Percentiles rank a stretch among this genome's conserved stretches.
Conservation (phyloP, 2,113 vertebrate species). For the Lampris incognitus region DNA sequence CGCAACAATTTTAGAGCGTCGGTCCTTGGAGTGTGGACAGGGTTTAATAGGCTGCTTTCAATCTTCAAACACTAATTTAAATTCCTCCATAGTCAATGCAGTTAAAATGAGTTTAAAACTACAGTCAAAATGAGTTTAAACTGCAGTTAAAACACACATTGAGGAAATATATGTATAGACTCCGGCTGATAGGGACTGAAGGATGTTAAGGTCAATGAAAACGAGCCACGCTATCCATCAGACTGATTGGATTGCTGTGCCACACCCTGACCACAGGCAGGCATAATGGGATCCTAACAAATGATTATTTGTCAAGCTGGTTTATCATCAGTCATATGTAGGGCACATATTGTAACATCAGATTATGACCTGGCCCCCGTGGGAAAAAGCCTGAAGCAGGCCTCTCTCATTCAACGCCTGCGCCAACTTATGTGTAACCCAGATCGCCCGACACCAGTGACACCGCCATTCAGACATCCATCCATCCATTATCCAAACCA, state of each 20-base stretch:
- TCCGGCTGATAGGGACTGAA: conserved; percentile 26
- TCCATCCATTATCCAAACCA: no score
- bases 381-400: no score
- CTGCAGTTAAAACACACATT: conserved; percentile 50
- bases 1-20: conserved; percentile 19
- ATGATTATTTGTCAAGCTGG: conserved; percentile 7
- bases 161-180: conserved; percentile 27
- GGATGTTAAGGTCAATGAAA: conserved; percentile 55
- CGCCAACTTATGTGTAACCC: neutral
- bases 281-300: conserved; percentile 6
- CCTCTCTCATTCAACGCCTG: no score
- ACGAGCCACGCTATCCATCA: conserved; percentile 18
- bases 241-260: neutral
- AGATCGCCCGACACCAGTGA: neutral
- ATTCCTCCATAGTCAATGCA: conserved; percentile 52
- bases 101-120: conserved; percentile 62
- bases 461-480: no score
- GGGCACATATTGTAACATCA: neutral
- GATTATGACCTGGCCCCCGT: no score
- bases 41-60: conserved; percentile 61
- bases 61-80: conserved; percentile 71
- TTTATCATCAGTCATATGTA: conserved; percentile 32
- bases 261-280: conserved; percentile 11
- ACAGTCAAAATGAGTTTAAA: conserved; percentile 63
- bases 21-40: conserved; percentile 39